Evolutionary conservation across 2,888 invertebrate genomes (phyloP).

Genomic region (Sphaerophoria rueppellii): DNA sequence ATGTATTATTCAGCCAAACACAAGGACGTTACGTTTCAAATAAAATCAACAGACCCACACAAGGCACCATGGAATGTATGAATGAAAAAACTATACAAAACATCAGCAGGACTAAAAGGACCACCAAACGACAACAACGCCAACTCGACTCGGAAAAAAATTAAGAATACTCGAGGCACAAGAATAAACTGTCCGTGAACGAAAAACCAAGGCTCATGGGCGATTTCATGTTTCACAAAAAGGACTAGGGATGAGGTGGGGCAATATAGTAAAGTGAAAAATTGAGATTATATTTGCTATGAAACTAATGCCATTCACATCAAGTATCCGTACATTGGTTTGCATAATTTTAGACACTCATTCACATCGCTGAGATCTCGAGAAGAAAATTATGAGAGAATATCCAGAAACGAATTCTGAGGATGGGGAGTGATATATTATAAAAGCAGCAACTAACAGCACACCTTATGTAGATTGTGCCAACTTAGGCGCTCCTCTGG

Average conservation of each 20-base stretch:
- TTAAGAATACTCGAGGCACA: neutral
- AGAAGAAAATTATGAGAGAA: constrained; percentile 39
- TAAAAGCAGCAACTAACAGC: neutral
- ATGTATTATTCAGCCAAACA: constrained; percentile 72
- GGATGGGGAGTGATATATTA: neutral
- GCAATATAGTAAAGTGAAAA: constrained; percentile 27
- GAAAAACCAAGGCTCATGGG: neutral
- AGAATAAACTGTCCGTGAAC: neutral
- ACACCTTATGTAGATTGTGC: constrained; percentile 70
- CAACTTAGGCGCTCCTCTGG: constrained; percentile 65
- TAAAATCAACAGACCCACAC: constrained; percentile 68
- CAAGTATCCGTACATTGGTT: constrained; percentile 73
- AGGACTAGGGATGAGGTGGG: neutral
- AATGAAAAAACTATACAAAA: constrained; percentile 40
- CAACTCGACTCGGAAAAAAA: neutral
- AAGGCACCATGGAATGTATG: constrained; percentile 49
- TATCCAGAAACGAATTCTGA: constrained; percentile 2
- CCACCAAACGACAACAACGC: neutral
- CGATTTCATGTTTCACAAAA: neutral
- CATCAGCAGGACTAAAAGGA: constrained; percentile 5
- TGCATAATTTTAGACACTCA: constrained; percentile 73
- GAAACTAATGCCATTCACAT: constrained; percentile 73
- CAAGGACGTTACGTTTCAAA: constrained; percentile 69
- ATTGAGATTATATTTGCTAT: constrained; percentile 73
- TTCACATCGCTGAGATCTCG: constrained; percentile 63